Evolutionary conservation across 1,140 invertebrate species (phyloP).

Genomic region (Popillia japonica): DNA sequence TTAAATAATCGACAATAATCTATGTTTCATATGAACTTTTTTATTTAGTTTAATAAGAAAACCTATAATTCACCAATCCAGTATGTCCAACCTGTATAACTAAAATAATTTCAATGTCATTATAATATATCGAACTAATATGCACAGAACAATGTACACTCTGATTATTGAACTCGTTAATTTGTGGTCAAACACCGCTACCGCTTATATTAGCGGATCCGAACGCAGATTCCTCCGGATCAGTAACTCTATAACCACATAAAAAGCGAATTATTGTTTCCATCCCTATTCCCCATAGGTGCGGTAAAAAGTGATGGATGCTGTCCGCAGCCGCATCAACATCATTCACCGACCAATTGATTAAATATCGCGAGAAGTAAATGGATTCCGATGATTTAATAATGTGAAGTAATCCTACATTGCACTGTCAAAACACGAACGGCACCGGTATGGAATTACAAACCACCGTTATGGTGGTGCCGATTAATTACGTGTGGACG

Average conservation of each 20-base stretch:
- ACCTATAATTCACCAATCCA: too few relatives aligned
- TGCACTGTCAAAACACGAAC: conserved; percentile 35
- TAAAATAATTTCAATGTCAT: too few relatives aligned
- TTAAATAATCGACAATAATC: too few relatives aligned
- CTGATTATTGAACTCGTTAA: not conserved
- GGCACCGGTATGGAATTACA: conserved; percentile 36
- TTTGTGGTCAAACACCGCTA: not conserved
- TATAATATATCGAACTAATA: too few relatives aligned
- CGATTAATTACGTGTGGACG: conserved; percentile 31
- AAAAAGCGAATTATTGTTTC: conserved; percentile 9
- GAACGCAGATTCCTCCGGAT: conserved; percentile 5
- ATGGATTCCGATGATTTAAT: conserved; percentile 37
- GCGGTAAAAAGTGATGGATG: conserved; percentile 4
- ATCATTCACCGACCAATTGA: conserved; percentile 12
- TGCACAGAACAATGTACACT: not conserved
- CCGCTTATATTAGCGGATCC: not conserved
- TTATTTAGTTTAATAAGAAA: too few relatives aligned
- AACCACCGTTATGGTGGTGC: conserved; percentile 19
- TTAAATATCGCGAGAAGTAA: conserved; percentile 36
- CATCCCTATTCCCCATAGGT: not conserved
- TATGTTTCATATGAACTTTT: too few relatives aligned
- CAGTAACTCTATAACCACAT: not conserved
- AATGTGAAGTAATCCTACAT: conserved; percentile 34
- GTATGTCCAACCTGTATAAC: too few relatives aligned
- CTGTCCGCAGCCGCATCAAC: conserved; percentile 11